A percentile compares a stretch with the other conserved stretches of the same genome.
These are phyloP conservation scores for Sarcophaga carnaria DNA, from an alignment of 2,888 invertebrate genomes.

Conservation along the genomic window DNA sequence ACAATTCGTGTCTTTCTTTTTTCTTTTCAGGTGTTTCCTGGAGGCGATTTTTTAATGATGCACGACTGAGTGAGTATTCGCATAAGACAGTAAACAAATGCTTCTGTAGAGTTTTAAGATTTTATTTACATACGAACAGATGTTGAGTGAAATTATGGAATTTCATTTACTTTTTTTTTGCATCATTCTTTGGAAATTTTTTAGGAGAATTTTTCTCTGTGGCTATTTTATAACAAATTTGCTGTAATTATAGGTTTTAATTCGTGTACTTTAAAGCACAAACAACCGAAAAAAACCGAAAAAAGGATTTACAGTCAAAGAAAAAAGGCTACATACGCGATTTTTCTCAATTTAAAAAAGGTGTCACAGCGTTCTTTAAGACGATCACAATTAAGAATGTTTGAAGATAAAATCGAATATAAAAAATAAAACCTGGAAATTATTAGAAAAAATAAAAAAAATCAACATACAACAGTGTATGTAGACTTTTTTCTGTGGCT, in stretches of 20 bases:
- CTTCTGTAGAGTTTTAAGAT: not conserved
- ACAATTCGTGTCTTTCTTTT: constrained; percentile 27
- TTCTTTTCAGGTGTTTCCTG: constrained; percentile 57
- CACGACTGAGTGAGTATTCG: not conserved
- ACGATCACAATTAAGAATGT: too few relatives aligned
- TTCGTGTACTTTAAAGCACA: not conserved
- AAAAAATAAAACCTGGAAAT: too few relatives aligned
- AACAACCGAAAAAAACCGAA: not conserved
- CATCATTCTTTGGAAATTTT: not conserved
- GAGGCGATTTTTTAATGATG: constrained; percentile 56
- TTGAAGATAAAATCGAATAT: too few relatives aligned
- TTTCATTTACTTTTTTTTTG: not conserved
- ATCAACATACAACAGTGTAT: too few relatives aligned
- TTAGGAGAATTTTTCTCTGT: not conserved
- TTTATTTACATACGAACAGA: constrained; percentile 24
- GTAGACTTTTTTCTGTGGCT: too few relatives aligned
- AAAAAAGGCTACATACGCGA: too few relatives aligned
- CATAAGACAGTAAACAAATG: not conserved
- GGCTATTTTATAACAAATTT: not conserved
- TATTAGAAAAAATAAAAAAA: too few relatives aligned
- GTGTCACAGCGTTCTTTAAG: too few relatives aligned
- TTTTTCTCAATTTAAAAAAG: too few relatives aligned
- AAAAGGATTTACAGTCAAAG: not conserved
- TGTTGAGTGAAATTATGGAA: constrained; percentile 27
- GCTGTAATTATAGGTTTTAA: constrained; percentile 11